Conservation (phyloP, 2,797 vertebrate species). For the Rousettus madagascariensis region DNA sequence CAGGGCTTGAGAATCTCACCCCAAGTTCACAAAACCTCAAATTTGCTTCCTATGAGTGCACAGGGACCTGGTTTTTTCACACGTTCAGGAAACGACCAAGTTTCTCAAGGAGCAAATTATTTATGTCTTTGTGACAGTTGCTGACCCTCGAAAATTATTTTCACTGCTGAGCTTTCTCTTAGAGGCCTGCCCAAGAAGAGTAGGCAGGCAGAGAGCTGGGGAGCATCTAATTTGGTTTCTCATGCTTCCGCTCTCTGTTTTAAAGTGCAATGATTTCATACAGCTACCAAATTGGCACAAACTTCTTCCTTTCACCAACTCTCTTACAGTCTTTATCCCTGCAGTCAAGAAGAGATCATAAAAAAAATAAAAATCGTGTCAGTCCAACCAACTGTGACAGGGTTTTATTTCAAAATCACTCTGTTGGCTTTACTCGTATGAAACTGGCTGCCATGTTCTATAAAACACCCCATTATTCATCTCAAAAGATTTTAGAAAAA, state of each 20-base stretch:
- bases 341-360: conserved; percentile 29
- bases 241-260: conserved; percentile 30
- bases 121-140: background rate
- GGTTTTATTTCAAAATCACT: conserved; percentile 60
- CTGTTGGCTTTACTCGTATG: conserved; percentile 46
- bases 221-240: conserved; percentile 39
- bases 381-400: conserved; percentile 51
- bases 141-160: background rate
- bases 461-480: conserved; percentile 48
- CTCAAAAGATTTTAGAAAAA: background rate
- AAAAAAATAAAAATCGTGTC: background rate
- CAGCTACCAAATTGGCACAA: conserved; percentile 33
- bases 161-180: background rate
- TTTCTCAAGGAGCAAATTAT: background rate
- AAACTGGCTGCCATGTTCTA: conserved; percentile 43
- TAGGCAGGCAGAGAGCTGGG: background rate
- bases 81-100: background rate
- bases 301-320: background rate
- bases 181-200: background rate
- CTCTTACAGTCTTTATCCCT: conserved; percentile 6
- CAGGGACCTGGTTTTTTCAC: background rate
- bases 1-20: background rate
- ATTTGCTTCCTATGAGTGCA: background rate
- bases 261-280: conserved; percentile 20
- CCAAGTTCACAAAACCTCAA: background rate